Base-by-base conservation (phyloP, 2,888 invertebrate genomes). In the Metopia argyrocephala region DNA sequence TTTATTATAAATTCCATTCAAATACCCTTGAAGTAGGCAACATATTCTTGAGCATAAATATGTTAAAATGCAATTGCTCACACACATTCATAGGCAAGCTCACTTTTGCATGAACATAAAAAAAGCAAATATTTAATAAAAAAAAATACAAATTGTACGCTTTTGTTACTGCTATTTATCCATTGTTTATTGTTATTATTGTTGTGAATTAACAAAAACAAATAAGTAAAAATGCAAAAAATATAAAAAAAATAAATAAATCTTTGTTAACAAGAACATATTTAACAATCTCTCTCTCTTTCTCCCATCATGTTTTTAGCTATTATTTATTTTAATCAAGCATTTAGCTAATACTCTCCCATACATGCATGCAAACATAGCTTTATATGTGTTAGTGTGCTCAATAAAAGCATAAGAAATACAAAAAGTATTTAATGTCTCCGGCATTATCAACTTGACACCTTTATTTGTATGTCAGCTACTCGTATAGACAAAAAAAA, bases 201-300 rank as follows among this genome's bases (percentile, higher is more conserved):
- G 71, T 73, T 73, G 28, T 54, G 61, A 61, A 61, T 48, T 46
- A 52, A 59, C 15, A n/a, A 25, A 69, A 23, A 56, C 27, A 64
- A 46, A 57, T 20, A 38, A 28, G 1, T 25, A 3, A 20, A 45
- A 38, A 38, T 15, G 38, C 45, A 64, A 46, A 57, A 20, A 62
- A 28, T 5, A 45, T 3, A 25, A 56, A 56, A 15, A 54, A 28
- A 76, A 76, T 76, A 76, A 76, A 76, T 64, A 76, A 68, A 7
- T 61, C 48, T 68, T 78, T 78, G 71, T 66, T 78, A 78, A 78
- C 66, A 78, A 78, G n/a, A n/a, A n/a, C n/a, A 46, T 62, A 73
- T 73, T 71, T 78, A 71, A 56, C 25, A 23, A 61, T 71, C 48
- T 78, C 50, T 52, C 61, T 68, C 12, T 2, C 38, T 31, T 4